Evolutionary conservation across 1,140 invertebrate species (phyloP).

Genomic region (Neodiprion lecontei): DNA sequence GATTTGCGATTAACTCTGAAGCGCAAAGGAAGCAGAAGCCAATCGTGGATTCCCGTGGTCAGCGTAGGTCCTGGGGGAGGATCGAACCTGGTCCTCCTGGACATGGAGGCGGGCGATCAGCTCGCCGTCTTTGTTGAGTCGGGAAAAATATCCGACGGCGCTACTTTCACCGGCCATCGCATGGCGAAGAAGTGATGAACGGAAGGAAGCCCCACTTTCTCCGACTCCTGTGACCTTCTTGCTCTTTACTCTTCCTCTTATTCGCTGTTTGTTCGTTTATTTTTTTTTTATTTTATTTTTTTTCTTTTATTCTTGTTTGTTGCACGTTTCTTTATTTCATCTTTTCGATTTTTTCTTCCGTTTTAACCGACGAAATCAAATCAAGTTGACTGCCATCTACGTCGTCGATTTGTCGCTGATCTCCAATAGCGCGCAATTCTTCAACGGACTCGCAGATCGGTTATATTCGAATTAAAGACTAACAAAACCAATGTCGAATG

Average conservation of each 20-base stretch:
- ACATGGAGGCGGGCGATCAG: slow-evolving; percentile 56
- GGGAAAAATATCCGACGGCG: slow-evolving; percentile 47
- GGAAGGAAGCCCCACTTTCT: slow-evolving; percentile 8
- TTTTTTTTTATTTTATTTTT: slow-evolving; percentile 18
- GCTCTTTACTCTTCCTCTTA: slow-evolving; percentile 8
- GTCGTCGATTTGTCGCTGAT: too few species aligned
- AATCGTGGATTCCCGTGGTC: slow-evolving; percentile 50
- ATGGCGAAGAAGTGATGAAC: slow-evolving; percentile 53
- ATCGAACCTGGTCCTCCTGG: slow-evolving; percentile 52
- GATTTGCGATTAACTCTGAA: slow-evolving; percentile 54
- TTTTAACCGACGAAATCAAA: too few species aligned
- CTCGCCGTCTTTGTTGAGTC: slow-evolving; percentile 53
- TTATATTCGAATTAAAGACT: too few species aligned
- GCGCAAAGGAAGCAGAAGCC: slow-evolving; percentile 49
- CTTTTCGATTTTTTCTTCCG: slow-evolving; percentile 1
- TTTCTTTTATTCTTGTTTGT: slow-evolving; percentile 17
- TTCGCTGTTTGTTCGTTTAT: slow-evolving; percentile 11
- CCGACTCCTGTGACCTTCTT: slow-evolving; percentile 21
- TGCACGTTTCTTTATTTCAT: background rate
- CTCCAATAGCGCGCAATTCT: too few species aligned
- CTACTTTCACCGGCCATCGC: slow-evolving; percentile 57
- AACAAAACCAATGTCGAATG: too few species aligned
- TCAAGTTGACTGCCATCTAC: too few species aligned
- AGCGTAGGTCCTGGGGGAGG: slow-evolving; percentile 50
- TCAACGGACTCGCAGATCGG: too few species aligned